Evolutionary conservation across 23 tunicate species (phyloP).

Genomic region (Styela clava): DNA sequence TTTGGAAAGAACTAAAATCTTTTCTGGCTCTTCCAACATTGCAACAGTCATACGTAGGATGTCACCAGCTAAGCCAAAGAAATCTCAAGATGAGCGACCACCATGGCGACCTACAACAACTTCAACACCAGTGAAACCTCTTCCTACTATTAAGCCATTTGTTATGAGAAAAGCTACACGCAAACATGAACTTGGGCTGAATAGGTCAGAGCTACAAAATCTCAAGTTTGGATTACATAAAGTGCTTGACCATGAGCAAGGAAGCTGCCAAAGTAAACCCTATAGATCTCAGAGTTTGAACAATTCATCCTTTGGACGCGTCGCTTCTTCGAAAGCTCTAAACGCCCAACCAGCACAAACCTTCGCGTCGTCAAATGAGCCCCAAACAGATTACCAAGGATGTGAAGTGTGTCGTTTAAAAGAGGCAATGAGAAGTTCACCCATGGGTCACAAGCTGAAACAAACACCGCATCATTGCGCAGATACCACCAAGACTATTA

Average conservation of each 20-base stretch:
- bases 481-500: background rate
- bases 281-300: constrained; percentile 6
- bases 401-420: constrained; percentile 80
- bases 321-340: constrained; percentile 34
- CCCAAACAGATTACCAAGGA: constrained; percentile 66
- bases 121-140: constrained; percentile 36
- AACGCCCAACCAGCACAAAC: constrained; percentile 35
- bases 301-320: constrained; percentile 49
- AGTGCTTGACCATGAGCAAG: constrained; percentile 48
- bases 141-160: constrained; percentile 62
- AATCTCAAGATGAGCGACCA: constrained; percentile 31
- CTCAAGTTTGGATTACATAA: constrained; percentile 48
- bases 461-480: constrained; percentile 66
- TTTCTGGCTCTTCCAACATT: constrained; percentile 38
- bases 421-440: constrained; percentile 72
- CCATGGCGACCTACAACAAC: constrained; percentile 66
- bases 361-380: constrained; percentile 40
- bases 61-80: constrained; percentile 19
- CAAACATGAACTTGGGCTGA: constrained; percentile 67
- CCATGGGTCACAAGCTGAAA: constrained; percentile 45
- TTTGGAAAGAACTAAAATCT: constrained; percentile 51
- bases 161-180: constrained; percentile 56
- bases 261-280: constrained; percentile 44
- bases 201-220: constrained; percentile 53
- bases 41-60: constrained; percentile 47